Conservation (phyloP, 64 coral and sea anemone species). For the Montipora foliosa region DNA sequence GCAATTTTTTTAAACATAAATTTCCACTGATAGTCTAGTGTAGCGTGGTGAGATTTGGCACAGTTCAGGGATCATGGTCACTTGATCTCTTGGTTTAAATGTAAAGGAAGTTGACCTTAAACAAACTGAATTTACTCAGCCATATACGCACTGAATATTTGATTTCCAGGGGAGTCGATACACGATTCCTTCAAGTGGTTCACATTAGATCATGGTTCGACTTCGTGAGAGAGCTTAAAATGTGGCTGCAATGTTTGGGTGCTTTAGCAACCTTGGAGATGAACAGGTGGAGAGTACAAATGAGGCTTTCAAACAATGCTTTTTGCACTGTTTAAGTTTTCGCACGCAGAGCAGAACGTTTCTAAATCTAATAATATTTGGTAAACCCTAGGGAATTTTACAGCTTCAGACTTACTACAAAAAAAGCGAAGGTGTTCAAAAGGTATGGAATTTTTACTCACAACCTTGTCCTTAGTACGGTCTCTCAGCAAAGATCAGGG, state of each 20-base stretch:
- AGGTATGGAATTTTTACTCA: neutral
- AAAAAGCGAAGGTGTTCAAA: too few species aligned
- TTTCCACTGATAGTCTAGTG: neutral
- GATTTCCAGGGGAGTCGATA: conserved; percentile 38
- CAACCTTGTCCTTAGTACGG: neutral
- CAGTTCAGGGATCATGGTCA: conserved; percentile 12
- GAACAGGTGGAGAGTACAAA: neutral
- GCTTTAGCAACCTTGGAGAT: neutral
- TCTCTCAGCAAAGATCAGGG: neutral
- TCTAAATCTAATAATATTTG: neutral
- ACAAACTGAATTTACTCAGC: conserved; percentile 24
- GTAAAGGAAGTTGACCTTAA: conserved; percentile 46
- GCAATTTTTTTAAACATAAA: neutral
- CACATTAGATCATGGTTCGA: neutral
- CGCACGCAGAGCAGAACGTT: neutral
- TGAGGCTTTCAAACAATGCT: neutral
- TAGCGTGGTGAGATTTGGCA: conserved; percentile 24
- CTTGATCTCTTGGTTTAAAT: conserved; percentile 42
- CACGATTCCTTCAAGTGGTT: neutral
- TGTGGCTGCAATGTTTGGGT: neutral
- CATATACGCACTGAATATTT: conserved; percentile 25
- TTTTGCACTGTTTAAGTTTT: conserved; percentile 18
- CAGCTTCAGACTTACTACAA: neutral
- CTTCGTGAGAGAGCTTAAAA: neutral
- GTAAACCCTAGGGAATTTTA: neutral